Base-by-base conservation (phyloP, 2,888 invertebrate genomes). In the Peribatodes rhomboidaria region DNA sequence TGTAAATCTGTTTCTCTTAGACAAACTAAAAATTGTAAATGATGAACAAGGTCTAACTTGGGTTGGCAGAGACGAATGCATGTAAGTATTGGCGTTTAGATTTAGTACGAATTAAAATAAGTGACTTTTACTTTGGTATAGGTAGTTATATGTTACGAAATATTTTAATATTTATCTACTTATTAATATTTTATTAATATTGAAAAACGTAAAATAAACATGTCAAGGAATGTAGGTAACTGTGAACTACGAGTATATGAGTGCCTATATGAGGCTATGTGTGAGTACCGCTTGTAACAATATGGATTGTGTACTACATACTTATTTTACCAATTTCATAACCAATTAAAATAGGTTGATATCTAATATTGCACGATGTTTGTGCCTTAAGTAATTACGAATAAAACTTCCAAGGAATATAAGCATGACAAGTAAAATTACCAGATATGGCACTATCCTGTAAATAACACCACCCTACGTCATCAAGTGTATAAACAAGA, bases 111-210 rank as follows among this genome's bases (percentile, higher is more conserved):
- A 27, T 14, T 49, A 14, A 49, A 14, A 47, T 27, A 14, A 49
- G 31, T 49, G 47, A 31, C 31, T 49, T 33, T 27, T n/a, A 31
- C 47, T 49, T 49, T 49, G 47, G 47, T 14, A 31, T 27, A 27
- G 27, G 27, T 27, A 2, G 10, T 20, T 13, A 46, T 8, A n/a
- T 22, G 13, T 37, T 13, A 37, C 2, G n/a, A 13, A 37, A 13
- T 37, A n/a, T n/a, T n/a, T n/a, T n/a, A n/a, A n/a, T n/a, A 37
- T 37, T 42, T 20, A 42, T 42, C 42, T 42, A 18, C 42, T 20
- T 20, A 42, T 18, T 14, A 41, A 8, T 41, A 42, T 42, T n/a
- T n/a, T n/a, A n/a, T n/a, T n/a, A n/a, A n/a, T 42, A 9, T 42
- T 42, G 9, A 8, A 16, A 18, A 8, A 13, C 13, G 8, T 46